phyloP scores from a whole-genome alignment of 2,888 invertebrate species.

The Tholera decimalis region DNA sequence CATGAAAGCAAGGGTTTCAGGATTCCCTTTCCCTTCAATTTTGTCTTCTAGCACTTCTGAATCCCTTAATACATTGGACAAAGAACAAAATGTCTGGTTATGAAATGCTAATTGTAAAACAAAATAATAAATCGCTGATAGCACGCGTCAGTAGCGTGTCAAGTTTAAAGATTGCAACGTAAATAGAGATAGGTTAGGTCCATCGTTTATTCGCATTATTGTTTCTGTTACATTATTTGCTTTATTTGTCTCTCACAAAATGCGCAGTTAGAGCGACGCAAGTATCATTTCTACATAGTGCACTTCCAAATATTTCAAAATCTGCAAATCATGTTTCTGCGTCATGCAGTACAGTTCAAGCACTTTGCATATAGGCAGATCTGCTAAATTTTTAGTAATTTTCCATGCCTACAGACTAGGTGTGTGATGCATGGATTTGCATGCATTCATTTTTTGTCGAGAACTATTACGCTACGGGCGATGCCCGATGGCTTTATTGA shows the following conservation, averaged over 20 bases:
- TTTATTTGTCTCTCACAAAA: constrained; percentile 19
- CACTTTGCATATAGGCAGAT: constrained; percentile 18
- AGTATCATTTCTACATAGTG: constrained; percentile 8
- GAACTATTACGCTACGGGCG: constrained; percentile 7
- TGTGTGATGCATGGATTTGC: background rate
- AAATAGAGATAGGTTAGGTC: constrained; percentile 56
- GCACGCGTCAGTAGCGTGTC: constrained; percentile 20
- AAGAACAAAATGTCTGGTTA: no score
- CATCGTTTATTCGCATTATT: constrained; percentile 32
- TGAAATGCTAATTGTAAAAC: constrained; percentile 7
- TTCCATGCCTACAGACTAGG: constrained; percentile 8
- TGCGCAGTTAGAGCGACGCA: constrained; percentile 45
- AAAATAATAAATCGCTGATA: constrained; percentile 7
- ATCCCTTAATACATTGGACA: background rate
- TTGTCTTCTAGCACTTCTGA: background rate
- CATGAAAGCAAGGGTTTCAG: no score
- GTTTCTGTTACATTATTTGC: constrained; percentile 26
- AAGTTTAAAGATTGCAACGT: constrained; percentile 32
- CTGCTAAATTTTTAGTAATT: constrained; percentile 26
- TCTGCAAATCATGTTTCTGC: constrained; percentile 47
- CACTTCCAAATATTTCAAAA: constrained; percentile 37
- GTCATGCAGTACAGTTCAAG: background rate
- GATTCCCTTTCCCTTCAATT: background rate
- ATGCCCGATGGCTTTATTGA: constrained; percentile 9
- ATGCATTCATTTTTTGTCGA: constrained; percentile 11